These are phyloP conservation scores for Leptinotarsa lineolata DNA, from an alignment of 1,140 invertebrate species.

Conservation along the genomic window DNA sequence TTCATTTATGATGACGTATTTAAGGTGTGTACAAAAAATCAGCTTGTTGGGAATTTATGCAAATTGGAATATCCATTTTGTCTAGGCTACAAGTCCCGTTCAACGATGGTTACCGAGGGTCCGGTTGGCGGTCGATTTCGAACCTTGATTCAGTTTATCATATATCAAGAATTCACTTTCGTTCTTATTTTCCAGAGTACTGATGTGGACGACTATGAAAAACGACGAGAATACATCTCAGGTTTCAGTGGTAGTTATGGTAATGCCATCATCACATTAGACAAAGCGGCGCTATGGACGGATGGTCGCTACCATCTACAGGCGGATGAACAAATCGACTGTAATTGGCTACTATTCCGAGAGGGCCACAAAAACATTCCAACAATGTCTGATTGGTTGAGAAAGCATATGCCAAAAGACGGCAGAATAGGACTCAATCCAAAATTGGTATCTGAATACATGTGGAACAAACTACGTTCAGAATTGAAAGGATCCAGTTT, in stretches of 20 bases:
- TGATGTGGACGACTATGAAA: slow-evolving; percentile 73
- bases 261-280: slow-evolving; percentile 75
- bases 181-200: slow-evolving; percentile 60
- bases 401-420: slow-evolving; percentile 67
- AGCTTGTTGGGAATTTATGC: no score
- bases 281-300: slow-evolving; percentile 86
- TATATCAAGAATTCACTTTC: no score
- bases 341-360: slow-evolving; percentile 82
- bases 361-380: slow-evolving; percentile 64
- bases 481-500: slow-evolving; percentile 63
- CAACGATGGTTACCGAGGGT: no score
- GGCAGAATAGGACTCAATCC: slow-evolving; percentile 83
- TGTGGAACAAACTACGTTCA: slow-evolving; percentile 60
- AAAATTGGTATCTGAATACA: slow-evolving; percentile 66
- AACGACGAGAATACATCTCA: slow-evolving; percentile 78
- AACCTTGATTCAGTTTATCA: no score
- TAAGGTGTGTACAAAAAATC: no score
- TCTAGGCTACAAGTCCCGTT: no score
- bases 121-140: no score
- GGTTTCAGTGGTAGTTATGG: slow-evolving; percentile 86
- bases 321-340: slow-evolving; percentile 75
- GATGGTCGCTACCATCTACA: slow-evolving; percentile 83
- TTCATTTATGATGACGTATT: no score
- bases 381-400: slow-evolving; percentile 67
- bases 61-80: no score